Conservation (phyloP, 2,888 invertebrate genomes). For the Celastrina argiolus region DNA sequence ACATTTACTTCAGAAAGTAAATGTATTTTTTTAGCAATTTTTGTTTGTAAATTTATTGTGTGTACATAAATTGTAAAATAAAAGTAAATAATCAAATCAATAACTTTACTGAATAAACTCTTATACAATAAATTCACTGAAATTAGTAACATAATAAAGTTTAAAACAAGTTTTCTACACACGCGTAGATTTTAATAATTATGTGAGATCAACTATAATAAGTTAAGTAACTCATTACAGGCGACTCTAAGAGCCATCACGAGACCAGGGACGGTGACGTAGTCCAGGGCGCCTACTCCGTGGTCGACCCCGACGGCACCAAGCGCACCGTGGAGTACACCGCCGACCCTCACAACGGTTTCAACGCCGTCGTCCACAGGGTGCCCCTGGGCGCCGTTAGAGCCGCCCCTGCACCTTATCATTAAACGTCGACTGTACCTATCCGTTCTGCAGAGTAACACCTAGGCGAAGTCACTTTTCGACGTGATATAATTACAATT, state of each 20-base stretch:
- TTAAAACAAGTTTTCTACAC: too few species aligned
- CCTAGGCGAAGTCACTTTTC: constrained; percentile 38
- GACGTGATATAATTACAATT: too few species aligned
- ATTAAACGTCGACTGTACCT: constrained; percentile 37
- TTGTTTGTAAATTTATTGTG: too few species aligned
- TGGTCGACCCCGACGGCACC: constrained; percentile 81
- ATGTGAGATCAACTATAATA: background rate
- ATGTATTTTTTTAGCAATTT: too few species aligned
- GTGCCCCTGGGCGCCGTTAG: constrained; percentile 73
- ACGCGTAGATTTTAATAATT: too few species aligned
- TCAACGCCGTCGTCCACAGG: constrained; percentile 82
- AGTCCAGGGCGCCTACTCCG: constrained; percentile 81
- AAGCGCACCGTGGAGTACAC: constrained; percentile 80
- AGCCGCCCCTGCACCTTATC: constrained; percentile 49
- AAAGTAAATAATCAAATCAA: too few species aligned
- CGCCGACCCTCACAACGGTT: constrained; percentile 81
- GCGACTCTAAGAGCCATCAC: constrained; percentile 71
- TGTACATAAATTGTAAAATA: too few species aligned
- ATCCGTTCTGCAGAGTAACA: constrained; percentile 6
- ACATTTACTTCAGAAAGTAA: too few species aligned
- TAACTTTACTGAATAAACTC: too few species aligned
- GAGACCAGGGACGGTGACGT: constrained; percentile 79
- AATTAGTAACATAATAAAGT: too few species aligned
- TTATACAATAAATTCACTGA: too few species aligned
- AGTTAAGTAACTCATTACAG: constrained; percentile 36